Evolutionary conservation across 2,797 vertebrate genomes (phyloP).

Genomic region (Heteromormyrus szaboi): DNA sequence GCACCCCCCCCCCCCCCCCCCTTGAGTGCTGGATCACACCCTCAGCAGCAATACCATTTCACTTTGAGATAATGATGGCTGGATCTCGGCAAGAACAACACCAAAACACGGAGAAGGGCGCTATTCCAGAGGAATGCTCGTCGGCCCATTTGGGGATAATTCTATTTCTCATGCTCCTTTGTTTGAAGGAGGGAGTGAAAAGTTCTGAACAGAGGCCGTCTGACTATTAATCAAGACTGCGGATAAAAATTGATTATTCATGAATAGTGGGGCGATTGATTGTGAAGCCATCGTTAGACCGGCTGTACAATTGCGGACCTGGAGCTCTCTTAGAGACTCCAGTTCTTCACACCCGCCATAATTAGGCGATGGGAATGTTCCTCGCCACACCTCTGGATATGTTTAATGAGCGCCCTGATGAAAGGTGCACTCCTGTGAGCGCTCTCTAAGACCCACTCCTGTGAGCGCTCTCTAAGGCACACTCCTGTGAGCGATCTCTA

Average conservation of each 20-base stretch:
- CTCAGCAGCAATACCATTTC: not conserved
- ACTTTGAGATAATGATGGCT: slow-evolving; percentile 17
- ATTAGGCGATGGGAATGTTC: slow-evolving; percentile 14
- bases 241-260: slow-evolving; percentile 31
- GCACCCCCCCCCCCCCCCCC: not conserved
- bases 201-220: slow-evolving; percentile 14
- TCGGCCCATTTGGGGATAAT: slow-evolving; percentile 5
- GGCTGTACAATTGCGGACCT: slow-evolving; percentile 15
- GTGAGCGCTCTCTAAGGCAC: not conserved
- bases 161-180: not conserved
- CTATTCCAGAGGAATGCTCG: not conserved
- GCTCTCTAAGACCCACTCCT: slow-evolving; percentile 19
- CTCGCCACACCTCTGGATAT: slow-evolving; percentile 28
- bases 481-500: too few relatives aligned
- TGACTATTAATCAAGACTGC: slow-evolving; percentile 32
- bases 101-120: slow-evolving; percentile 1
- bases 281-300: slow-evolving; percentile 21
- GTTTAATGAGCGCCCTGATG: slow-evolving; percentile 36
- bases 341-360: slow-evolving; percentile 24
- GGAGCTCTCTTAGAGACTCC: slow-evolving; percentile 19
- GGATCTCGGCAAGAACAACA: not conserved
- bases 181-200: slow-evolving; percentile 13
- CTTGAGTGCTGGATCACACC: slow-evolving; percentile 13
- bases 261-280: slow-evolving; percentile 20
- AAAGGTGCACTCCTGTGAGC: slow-evolving; percentile 29